Conservation (phyloP, 2,113 vertebrate species). For the Grammomys surdaster region DNA sequence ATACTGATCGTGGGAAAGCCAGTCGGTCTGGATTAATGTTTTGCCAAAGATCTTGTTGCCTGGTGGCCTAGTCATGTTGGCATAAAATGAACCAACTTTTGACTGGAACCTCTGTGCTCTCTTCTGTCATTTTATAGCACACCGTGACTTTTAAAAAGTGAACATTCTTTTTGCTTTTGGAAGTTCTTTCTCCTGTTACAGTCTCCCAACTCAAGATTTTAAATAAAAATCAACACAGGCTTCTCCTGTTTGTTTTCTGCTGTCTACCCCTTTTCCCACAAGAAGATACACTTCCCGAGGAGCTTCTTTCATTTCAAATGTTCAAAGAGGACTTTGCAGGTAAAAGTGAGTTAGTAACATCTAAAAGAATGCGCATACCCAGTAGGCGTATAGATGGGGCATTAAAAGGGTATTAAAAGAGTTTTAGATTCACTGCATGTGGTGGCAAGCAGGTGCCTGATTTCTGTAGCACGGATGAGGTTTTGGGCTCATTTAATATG, state of each 20-base stretch:
- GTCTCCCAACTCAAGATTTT: slow-evolving; percentile 61
- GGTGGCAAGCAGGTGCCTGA: slow-evolving; percentile 48
- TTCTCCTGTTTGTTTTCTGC: slow-evolving; percentile 65
- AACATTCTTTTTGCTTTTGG: slow-evolving; percentile 24
- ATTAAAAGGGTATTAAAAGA: slow-evolving; percentile 74
- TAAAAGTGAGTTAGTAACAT: slow-evolving; percentile 65
- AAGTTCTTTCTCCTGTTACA: background rate
- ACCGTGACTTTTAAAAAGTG: background rate
- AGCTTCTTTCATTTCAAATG: slow-evolving; percentile 64
- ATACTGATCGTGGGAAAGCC: background rate
- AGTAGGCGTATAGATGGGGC: slow-evolving; percentile 38
- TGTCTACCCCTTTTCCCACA: background rate
- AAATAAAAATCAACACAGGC: slow-evolving; percentile 29
- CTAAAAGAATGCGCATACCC: slow-evolving; percentile 48
- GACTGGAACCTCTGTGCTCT: background rate
- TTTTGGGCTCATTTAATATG: slow-evolving; percentile 64
- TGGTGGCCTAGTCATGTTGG: background rate
- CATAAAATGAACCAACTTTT: background rate
- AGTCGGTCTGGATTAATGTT: background rate
- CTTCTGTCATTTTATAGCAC: slow-evolving; percentile 17
- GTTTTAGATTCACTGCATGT: slow-evolving; percentile 63
- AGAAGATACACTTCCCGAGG: slow-evolving; percentile 58
- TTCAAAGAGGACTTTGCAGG: slow-evolving; percentile 68
- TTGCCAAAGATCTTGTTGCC: background rate
- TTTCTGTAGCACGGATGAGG: slow-evolving; percentile 57